Base-by-base conservation (phyloP, 2,113 vertebrate species). In the Lota lota region DNA sequence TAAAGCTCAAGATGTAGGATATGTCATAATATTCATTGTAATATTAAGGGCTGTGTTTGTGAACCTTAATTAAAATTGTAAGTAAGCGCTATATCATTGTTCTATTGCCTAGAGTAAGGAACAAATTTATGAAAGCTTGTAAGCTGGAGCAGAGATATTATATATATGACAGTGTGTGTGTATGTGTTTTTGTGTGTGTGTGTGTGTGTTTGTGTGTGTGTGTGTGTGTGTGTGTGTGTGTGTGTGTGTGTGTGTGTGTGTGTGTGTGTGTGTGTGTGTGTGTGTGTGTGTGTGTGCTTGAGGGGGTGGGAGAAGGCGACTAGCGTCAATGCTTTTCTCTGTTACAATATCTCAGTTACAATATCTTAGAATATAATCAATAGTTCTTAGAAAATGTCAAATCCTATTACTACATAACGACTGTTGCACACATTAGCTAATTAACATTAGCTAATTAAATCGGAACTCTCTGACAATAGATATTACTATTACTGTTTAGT, bases 121-220 rank as follows among this genome's bases (percentile, higher is more conserved):
- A 65, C 74, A 57, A 76, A 72, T 59, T 21, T 74, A 67, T 67
- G 77, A 63, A 69, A 70, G 70, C 66, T 75, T 70, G 59, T 66
- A 66, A 80, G 67, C 72, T 51, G 56, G 73, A 63, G 63, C n/a
- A n/a, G n/a, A n/a, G n/a, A n/a, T n/a, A n/a, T n/a, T n/a, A 68
- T 66, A 54, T 36, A 64, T 80, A 65, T 74, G n/a, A 36, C 67
- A 22, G 67, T 75, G 78, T 69, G 70, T 28, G 15, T 56, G 22
- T 72, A 0, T 69, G 33, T 64, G 19, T 74, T 40, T 65, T 22
- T 69, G 21, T 50, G 50, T 64, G 64, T 33, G 19, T 47, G 22
- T 28, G 61, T 17, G 61, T n/a, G 61, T 10, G 61, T 36, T 16
- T 50, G 62, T 20, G 62, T 63, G 61, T n/a, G 61, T 63, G 62